Evolutionary conservation across 2,797 vertebrate species (phyloP), one percentile per base, ranked within the genome.

Genomic region (Fistularia tabacaria): DNA sequence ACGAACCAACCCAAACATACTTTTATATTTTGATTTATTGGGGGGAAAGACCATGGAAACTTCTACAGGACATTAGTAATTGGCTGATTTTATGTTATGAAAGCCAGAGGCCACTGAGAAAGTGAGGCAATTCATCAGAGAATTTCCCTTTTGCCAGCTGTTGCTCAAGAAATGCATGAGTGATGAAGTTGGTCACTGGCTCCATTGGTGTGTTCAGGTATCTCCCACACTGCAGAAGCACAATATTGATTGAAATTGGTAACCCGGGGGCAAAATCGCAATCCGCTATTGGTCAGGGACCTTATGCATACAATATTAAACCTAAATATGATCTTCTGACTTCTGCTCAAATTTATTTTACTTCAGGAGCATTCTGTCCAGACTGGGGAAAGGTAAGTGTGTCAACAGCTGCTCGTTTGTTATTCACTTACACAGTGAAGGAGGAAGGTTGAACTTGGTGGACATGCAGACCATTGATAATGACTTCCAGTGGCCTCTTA

Each of bases 391-490:
- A 25, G 25, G 2, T 3, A 10, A 40, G 8, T 40, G 3, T 40
- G 1, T 40, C 8, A 8, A 40, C 39, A 8, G 39, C 8, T 3
- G 1, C 8, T 40, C 10, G 39, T 8, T 40, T 40, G 39, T 40
- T 40, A 10, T 40, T 6, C 7, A 7, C 39, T 40, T 8, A 40
- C 39, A 40, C 10, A 40, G 8, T 8, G 39, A 40, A 6, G 10
- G 39, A 40, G 25, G 5, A 25, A 25, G 25, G 25, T 25, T 25
- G 25, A 25, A 25, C 25, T 25, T 25, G 57, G 78, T 67, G 74
- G 80, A 80, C 67, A 74, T 78, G 70, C 77, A 72, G 75, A 76
- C 49, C 69, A 63, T 52, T 65, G 69, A 74, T 81, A 80, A 84
- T 77, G 71, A 82, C 57, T 84, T 74, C 79, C 77, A 67, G 63